Conservation (phyloP, 2,113 vertebrate genomes). For the Penelope pileata region DNA sequence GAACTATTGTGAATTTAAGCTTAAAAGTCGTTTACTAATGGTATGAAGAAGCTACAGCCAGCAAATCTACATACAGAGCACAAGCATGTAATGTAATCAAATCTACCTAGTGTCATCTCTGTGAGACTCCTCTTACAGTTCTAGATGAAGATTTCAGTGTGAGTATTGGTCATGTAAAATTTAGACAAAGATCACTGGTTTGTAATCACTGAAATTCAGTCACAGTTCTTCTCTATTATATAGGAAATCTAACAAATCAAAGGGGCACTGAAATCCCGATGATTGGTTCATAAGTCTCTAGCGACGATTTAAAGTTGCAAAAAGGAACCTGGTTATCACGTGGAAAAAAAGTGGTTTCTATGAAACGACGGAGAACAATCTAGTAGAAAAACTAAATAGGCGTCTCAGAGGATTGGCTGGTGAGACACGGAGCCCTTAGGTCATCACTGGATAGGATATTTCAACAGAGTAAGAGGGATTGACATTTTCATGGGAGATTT, state of each 20-base stretch:
- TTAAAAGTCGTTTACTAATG: neutral
- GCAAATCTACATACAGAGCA: neutral
- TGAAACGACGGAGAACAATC: neutral
- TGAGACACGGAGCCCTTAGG: neutral
- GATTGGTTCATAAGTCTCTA: neutral
- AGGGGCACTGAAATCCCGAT: neutral
- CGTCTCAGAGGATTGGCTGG: neutral
- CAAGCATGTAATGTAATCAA: neutral
- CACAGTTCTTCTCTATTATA: neutral
- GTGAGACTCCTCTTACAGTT: neutral
- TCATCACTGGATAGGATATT: rapidly evolving
- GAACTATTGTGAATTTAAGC: neutral
- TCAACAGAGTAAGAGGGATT: neutral
- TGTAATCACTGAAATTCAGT: neutral
- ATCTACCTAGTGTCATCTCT: neutral
- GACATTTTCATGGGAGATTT: neutral
- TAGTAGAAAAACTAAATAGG: neutral
- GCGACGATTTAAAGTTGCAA: neutral
- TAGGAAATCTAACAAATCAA: neutral
- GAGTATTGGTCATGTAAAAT: neutral
- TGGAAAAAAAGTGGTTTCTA: neutral
- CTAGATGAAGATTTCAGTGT: neutral
- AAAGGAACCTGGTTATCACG: neutral
- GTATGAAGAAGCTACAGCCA: neutral
- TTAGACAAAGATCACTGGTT: neutral